These are phyloP conservation scores for Torymus aiolomorphi DNA, from an alignment of 2,888 invertebrate genomes.

Conservation along the genomic window DNA sequence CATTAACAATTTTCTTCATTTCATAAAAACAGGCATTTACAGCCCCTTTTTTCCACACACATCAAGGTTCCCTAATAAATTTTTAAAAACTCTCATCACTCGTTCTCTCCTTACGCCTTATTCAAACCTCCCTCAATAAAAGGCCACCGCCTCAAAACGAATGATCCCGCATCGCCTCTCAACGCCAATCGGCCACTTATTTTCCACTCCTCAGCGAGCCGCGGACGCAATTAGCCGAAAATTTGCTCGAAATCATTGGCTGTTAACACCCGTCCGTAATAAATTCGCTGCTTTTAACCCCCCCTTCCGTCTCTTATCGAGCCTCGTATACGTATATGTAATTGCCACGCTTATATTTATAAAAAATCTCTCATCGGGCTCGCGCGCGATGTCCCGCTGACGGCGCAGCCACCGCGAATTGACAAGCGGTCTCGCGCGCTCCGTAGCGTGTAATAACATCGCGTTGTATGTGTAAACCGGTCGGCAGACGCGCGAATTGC, in stretches of 20 bases:
- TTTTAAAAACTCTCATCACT: too few species aligned
- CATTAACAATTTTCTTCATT: too few species aligned
- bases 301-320: slow-evolving; percentile 11
- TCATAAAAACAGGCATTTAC: too few species aligned
- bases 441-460: slow-evolving; percentile 33
- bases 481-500: background rate
- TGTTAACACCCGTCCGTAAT: background rate
- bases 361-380: too few species aligned
- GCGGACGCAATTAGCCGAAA: slow-evolving; percentile 13
- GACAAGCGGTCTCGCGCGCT: slow-evolving; percentile 20
- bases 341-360: slow-evolving; percentile 6
- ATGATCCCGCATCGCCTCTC: too few species aligned
- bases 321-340: background rate
- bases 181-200: too few species aligned
- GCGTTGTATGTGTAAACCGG: slow-evolving; percentile 13
- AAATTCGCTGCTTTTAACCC: background rate
- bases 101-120: too few species aligned
- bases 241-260: slow-evolving; percentile 22
- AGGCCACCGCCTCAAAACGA: too few species aligned
- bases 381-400: background rate
- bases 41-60: too few species aligned
- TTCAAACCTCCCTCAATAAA: too few species aligned
- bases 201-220: background rate
- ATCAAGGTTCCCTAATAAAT: too few species aligned
- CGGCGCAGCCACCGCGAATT: slow-evolving; percentile 7